Percentiles rank a stretch among this genome's conserved stretches.
phyloP scores from a whole-genome alignment of 2,113 vertebrate species.

The Sinosuthora webbiana region DNA sequence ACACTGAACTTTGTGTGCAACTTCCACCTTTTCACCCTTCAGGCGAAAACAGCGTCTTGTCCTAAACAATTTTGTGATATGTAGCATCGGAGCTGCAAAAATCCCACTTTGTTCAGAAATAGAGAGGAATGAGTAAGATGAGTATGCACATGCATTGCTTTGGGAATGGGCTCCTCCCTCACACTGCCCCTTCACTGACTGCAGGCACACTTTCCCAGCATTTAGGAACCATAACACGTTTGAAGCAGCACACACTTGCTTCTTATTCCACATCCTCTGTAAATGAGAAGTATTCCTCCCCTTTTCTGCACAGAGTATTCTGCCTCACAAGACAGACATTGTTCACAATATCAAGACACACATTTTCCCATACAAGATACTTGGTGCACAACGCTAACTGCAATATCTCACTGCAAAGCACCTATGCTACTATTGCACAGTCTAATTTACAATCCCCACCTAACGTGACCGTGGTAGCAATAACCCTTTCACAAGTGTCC shows the following conservation, averaged over 20 bases:
- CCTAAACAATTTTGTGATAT: neutral
- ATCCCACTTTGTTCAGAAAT: neutral
- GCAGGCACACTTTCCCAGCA: neutral
- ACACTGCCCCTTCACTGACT: neutral
- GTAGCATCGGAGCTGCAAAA: neutral
- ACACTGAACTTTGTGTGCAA: neutral
- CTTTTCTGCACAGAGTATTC: neutral
- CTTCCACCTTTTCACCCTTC: neutral
- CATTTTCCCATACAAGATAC: neutral
- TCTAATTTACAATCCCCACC: neutral
- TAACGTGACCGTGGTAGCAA: neutral
- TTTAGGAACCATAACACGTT: neutral
- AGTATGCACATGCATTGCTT: rapidly evolving
- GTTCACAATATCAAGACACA: neutral
- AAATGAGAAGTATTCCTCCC: neutral
- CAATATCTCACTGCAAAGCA: neutral
- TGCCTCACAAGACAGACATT: neutral
- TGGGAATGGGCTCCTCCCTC: neutral
- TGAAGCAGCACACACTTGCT: neutral
- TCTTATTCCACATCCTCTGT: neutral
- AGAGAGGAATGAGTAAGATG: neutral
- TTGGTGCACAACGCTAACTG: neutral
- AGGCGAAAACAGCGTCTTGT: neutral
- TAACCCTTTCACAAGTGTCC: neutral
- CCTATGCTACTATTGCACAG: neutral